Evolutionary conservation across 2,797 vertebrate genomes (phyloP).

Genomic region (Hydrophis major): DNA sequence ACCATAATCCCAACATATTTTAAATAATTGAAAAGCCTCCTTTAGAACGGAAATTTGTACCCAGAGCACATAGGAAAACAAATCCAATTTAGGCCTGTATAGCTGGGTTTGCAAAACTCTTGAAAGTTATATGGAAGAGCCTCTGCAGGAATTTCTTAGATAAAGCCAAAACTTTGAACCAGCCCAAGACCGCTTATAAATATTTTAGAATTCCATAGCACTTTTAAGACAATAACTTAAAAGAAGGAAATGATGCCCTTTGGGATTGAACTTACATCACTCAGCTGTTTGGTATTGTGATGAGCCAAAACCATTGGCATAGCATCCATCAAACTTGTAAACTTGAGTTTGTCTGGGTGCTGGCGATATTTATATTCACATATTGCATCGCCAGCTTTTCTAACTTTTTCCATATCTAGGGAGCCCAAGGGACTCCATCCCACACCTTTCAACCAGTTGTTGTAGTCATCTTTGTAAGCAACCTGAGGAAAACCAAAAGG

Average conservation of each 20-base stretch:
- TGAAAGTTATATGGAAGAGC: background rate
- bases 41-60: background rate
- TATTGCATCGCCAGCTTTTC: conserved; percentile 81
- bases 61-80: background rate
- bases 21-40: background rate
- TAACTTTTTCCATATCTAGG: conserved; percentile 88
- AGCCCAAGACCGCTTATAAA: background rate
- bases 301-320: conserved; percentile 88
- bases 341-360: conserved; percentile 87
- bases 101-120: background rate
- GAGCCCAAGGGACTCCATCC: conserved; percentile 94
- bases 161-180: background rate
- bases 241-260: background rate
- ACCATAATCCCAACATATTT: background rate
- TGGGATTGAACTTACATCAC: conserved; percentile 73
- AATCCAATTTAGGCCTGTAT: background rate
- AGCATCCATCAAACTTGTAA: conserved; percentile 84
- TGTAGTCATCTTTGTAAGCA: conserved; percentile 87
- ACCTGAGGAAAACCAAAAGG: conserved; percentile 62
- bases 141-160: background rate
- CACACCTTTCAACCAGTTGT: conserved; percentile 82
- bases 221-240: background rate
- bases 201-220: background rate
- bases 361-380: conserved; percentile 90
- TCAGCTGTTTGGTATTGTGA: conserved; percentile 86